phyloP scores from a whole-genome alignment of 2,888 invertebrate species.

The Habrosyne pyritoides region DNA sequence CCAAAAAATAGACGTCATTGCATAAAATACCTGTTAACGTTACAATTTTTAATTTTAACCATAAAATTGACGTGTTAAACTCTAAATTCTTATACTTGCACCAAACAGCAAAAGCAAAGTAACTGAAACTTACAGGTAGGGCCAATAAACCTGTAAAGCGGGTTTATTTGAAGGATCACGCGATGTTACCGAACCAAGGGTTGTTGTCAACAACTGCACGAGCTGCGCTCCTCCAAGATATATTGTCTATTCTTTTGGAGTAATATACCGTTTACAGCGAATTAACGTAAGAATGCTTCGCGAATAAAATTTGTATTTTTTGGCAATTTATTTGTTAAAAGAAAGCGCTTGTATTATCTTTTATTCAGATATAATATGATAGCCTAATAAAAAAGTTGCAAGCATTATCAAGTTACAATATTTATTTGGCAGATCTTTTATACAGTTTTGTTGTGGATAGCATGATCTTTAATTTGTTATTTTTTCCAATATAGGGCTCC shows the following conservation, averaged over 20 bases:
- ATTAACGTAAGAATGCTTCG: not conserved
- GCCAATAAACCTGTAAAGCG: slow-evolving; percentile 59
- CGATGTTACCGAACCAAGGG: slow-evolving; percentile 55
- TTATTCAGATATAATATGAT: too few relatives aligned
- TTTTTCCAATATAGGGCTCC: too few relatives aligned
- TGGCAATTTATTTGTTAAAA: slow-evolving; percentile 6
- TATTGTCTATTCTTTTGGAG: not conserved
- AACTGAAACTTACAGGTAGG: slow-evolving; percentile 59
- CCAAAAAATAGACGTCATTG: too few relatives aligned
- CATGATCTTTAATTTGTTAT: too few relatives aligned
- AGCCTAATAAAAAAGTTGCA: too few relatives aligned
- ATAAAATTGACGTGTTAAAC: slow-evolving; percentile 11
- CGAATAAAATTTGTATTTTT: not conserved
- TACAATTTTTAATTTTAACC: too few relatives aligned
- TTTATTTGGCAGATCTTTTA: too few relatives aligned
- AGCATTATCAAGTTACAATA: too few relatives aligned
- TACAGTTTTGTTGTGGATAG: too few relatives aligned
- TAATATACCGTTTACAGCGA: not conserved
- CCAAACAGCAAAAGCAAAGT: slow-evolving; percentile 29
- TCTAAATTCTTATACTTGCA: slow-evolving; percentile 15
- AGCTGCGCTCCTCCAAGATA: slow-evolving; percentile 3
- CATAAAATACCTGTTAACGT: too few relatives aligned
- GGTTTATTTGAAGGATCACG: slow-evolving; percentile 70
- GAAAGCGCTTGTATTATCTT: too few relatives aligned
- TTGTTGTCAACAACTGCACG: slow-evolving; percentile 33